Conservation (phyloP, 1,140 invertebrate species). For the Anastatus disparis region DNA sequence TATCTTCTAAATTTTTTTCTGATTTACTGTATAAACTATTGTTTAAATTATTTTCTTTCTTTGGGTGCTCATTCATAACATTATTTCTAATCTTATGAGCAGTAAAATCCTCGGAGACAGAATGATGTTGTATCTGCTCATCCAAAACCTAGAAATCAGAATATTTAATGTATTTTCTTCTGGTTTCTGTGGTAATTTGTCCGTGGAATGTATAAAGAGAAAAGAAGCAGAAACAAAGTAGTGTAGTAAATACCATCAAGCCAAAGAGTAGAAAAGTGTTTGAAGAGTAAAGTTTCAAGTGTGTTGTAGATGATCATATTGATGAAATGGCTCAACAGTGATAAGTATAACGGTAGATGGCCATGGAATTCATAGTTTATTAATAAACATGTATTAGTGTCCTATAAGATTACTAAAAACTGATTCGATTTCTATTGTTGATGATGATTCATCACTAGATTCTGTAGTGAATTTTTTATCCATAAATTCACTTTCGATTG, state of each 20-base stretch:
- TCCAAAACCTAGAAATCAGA: conserved; percentile 62
- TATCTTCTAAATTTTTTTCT: conserved; percentile 1
- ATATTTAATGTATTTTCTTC: conserved; percentile 42
- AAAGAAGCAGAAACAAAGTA: conserved; percentile 38
- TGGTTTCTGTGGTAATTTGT: conserved; percentile 17
- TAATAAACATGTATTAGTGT: conserved; percentile 26
- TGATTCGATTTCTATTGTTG: conserved; percentile 65
- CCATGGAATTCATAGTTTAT: conserved; percentile 17
- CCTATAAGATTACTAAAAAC: conserved; percentile 62
- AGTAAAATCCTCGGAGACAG: conserved; percentile 57
- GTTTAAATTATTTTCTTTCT: conserved; percentile 20
- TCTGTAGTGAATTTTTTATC: conserved; percentile 57
- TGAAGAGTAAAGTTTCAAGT: conserved; percentile 34
- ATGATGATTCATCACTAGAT: conserved; percentile 58
- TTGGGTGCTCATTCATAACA: conserved; percentile 37
- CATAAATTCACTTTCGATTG: conserved; percentile 61
- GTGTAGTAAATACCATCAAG: conserved; percentile 28
- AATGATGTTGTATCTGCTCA: conserved; percentile 51
- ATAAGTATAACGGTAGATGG: conserved; percentile 9
- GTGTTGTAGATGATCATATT: conserved; percentile 41
- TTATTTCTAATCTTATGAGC: conserved; percentile 37
- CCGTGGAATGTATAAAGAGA: conserved; percentile 31
- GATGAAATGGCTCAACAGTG: conserved; percentile 19
- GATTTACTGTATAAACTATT: conserved; percentile 7
- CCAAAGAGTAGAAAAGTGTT: conserved; percentile 30